A percentile compares a stretch with the other conserved stretches of the same genome.
Evolutionary conservation across 2,797 vertebrate genomes (phyloP).

Genomic region (Rhynchotus rufescens): DNA sequence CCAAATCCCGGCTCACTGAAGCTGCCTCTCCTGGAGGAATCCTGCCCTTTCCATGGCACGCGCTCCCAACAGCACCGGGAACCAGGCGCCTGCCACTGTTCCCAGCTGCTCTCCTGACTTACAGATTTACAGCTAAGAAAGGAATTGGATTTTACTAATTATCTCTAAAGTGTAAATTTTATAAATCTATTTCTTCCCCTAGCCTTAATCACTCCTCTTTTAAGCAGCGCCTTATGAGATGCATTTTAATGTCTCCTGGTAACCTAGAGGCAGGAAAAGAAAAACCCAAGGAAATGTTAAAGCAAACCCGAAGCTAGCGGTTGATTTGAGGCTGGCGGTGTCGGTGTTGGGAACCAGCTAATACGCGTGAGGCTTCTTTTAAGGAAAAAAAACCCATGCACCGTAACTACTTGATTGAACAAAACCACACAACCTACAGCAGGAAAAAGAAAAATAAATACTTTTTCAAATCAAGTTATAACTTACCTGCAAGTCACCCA

Average conservation of each 20-base stretch:
- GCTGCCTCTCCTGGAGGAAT: no score
- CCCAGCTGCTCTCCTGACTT: background rate
- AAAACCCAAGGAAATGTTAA: constrained; percentile 66
- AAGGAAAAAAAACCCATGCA: constrained; percentile 90
- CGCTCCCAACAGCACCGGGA: background rate
- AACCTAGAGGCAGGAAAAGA: constrained; percentile 65
- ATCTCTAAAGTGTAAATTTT: constrained; percentile 52
- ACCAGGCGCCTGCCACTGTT: background rate
- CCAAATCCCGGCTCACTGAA: no score
- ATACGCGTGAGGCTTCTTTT: constrained; percentile 79
- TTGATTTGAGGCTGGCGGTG: constrained; percentile 90
- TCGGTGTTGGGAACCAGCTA: constrained; percentile 80
- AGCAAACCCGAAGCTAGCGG: constrained; percentile 84
- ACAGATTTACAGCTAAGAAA: background rate
- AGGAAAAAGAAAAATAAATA: constrained; percentile 20
- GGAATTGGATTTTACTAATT: background rate
- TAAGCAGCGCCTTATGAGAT: constrained; percentile 52
- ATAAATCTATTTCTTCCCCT: constrained; percentile 64
- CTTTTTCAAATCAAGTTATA: background rate
- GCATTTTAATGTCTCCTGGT: background rate
- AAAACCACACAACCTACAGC: constrained; percentile 80
- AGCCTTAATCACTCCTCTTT: constrained; percentile 57
- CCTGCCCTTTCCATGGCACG: background rate
- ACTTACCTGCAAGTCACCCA: constrained; percentile 77
- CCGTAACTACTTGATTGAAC: constrained; percentile 84